phyloP scores from a whole-genome alignment of 2,888 invertebrate species.

The Nyleta sp. region DNA sequence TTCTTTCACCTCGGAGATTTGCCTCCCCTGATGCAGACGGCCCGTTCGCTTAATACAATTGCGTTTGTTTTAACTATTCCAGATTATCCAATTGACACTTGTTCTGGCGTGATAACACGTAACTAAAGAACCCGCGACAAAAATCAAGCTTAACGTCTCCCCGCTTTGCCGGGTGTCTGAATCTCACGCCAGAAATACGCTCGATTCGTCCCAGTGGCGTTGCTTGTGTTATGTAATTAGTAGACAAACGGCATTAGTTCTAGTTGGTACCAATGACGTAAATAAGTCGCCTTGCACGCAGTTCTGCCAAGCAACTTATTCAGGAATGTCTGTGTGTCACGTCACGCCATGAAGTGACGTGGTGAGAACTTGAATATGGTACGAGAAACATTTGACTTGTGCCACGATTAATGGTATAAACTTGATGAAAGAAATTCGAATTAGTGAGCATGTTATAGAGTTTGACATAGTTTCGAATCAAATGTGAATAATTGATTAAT shows the following conservation, averaged over 20 bases:
- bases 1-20: conserved; percentile 55
- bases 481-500: conserved; percentile 16
- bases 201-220: not conserved
- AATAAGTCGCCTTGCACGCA: conserved; percentile 36
- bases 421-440: conserved; percentile 36
- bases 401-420: conserved; percentile 19
- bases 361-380: conserved; percentile 32
- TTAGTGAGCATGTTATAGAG: conserved; percentile 12
- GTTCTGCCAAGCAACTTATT: conserved; percentile 35
- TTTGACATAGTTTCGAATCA: conserved; percentile 26
- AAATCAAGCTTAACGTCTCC: no score
- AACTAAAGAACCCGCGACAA: not conserved
- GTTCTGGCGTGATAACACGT: not conserved
- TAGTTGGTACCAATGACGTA: conserved; percentile 20
- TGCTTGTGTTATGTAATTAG: conserved; percentile 1
- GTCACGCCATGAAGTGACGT: conserved; percentile 38
- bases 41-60: conserved; percentile 30
- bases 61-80: conserved; percentile 16
- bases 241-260: conserved; percentile 21
- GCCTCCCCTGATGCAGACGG: conserved; percentile 52
- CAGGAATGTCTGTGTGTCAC: conserved; percentile 28
- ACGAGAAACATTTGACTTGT: conserved; percentile 39
- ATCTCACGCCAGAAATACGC: not conserved
- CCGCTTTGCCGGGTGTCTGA: not conserved
- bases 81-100: conserved; percentile 21